These are phyloP conservation scores for Osmerus eperlanus DNA, from an alignment of 2,113 vertebrate genomes.

Conservation along the genomic window DNA sequence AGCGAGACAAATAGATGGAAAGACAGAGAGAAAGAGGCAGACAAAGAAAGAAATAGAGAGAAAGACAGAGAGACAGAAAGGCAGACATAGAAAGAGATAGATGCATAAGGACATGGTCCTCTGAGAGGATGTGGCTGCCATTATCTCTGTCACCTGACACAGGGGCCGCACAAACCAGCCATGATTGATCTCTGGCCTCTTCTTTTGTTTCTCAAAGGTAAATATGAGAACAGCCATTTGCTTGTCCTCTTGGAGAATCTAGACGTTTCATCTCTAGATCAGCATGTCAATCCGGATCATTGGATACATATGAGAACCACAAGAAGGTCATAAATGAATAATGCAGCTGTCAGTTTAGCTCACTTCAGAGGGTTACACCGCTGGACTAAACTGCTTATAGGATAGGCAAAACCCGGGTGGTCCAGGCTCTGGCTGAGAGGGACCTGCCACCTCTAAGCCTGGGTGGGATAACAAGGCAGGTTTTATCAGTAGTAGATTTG, in stretches of 20 bases:
- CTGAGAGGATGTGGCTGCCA: slow-evolving; percentile 39
- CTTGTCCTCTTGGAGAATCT: slow-evolving; percentile 60
- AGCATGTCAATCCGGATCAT: slow-evolving; percentile 51
- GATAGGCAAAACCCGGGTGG: too few species aligned
- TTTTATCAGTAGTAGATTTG: too few species aligned
- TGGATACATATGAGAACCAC: slow-evolving; percentile 47
- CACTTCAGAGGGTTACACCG: slow-evolving; percentile 32
- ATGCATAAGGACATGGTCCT: neutral
- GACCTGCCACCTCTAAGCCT: too few species aligned
- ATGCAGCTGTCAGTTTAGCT: slow-evolving; percentile 60
- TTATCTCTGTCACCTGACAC: slow-evolving; percentile 55
- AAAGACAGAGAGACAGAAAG: neutral
- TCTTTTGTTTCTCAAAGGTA: slow-evolving; percentile 52
- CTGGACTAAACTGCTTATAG: slow-evolving; percentile 18
- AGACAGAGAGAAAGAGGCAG: neutral
- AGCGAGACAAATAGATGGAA: neutral
- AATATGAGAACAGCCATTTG: slow-evolving; percentile 60
- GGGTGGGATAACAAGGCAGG: too few species aligned
- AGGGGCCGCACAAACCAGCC: slow-evolving; percentile 28
- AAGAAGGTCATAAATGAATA: slow-evolving; percentile 57
- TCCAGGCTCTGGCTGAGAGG: too few species aligned
- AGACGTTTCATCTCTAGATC: slow-evolving; percentile 45
- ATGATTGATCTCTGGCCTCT: slow-evolving; percentile 38
- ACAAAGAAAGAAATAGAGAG: neutral
- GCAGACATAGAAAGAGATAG: neutral